Evolutionary conservation across 2,888 invertebrate species (phyloP).

Genomic region (Hydroisotoma schaefferi): DNA sequence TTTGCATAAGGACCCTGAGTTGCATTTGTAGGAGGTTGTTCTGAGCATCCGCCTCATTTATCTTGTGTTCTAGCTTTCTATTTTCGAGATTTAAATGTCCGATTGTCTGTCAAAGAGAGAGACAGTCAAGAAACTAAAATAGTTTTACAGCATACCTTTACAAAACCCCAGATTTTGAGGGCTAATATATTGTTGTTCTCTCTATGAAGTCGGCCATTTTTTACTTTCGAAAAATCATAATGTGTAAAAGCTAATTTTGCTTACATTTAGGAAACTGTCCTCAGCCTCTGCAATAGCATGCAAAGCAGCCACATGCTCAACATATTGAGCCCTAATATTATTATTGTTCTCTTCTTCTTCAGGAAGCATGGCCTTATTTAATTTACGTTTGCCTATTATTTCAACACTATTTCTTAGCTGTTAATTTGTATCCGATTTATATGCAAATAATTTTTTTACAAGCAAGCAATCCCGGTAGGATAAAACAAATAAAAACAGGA

Average conservation of each 20-base stretch:
- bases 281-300: conserved; percentile 10
- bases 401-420: no score
- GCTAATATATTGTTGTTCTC: background rate
- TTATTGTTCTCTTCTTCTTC: background rate
- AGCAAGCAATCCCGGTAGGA: no score
- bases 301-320: conserved; percentile 10
- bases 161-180: background rate
- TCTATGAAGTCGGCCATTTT: no score
- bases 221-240: no score
- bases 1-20: conserved; percentile 29
- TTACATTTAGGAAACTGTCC: conserved; percentile 14
- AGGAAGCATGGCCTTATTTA: conserved; percentile 5
- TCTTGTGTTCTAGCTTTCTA: conserved; percentile 17
- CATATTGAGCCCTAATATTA: background rate
- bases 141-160: background rate
- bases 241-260: no score
- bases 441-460: no score
- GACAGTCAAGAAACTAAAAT: background rate
- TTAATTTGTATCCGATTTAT: no score
- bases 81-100: conserved; percentile 23
- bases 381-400: background rate
- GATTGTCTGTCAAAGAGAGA: conserved; percentile 16
- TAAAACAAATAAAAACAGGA: no score
- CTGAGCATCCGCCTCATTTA: conserved; percentile 34
- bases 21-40: conserved; percentile 31